Evolutionary conservation across 2,888 invertebrate species (phyloP).

Genomic region (Lepas anatifera): DNA sequence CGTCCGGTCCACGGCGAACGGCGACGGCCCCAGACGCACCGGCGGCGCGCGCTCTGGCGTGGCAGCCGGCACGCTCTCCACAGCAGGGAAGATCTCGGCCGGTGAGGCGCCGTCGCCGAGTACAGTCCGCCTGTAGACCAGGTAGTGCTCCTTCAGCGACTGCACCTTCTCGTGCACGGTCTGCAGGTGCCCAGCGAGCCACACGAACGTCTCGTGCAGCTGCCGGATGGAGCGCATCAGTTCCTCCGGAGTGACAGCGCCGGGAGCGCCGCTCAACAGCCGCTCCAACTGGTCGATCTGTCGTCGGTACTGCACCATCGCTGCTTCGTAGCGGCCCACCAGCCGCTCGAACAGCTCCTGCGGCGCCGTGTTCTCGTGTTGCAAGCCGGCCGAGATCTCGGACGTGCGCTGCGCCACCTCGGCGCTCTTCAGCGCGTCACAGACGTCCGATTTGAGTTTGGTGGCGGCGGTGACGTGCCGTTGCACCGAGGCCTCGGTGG

Average conservation of each 20-base stretch:
- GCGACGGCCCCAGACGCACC: background rate
- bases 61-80: background rate
- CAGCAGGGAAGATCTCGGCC: slow-evolving; percentile 55
- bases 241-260: slow-evolving; percentile 37
- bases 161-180: slow-evolving; percentile 61
- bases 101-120: slow-evolving; percentile 65
- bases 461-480: slow-evolving; percentile 47
- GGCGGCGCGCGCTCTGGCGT: background rate
- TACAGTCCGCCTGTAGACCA: slow-evolving; percentile 64
- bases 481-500: slow-evolving; percentile 49
- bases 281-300: slow-evolving; percentile 26
- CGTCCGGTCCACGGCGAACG: background rate
- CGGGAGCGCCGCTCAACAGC: background rate
- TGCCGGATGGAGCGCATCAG: slow-evolving; percentile 62
- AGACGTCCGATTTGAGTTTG: slow-evolving; percentile 54
- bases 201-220: slow-evolving; percentile 73
- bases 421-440: slow-evolving; percentile 48
- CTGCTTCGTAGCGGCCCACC: slow-evolving; percentile 54
- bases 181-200: slow-evolving; percentile 73
- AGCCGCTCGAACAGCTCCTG: slow-evolving; percentile 55
- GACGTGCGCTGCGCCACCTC: slow-evolving; percentile 68
- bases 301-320: slow-evolving; percentile 43
- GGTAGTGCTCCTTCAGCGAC: slow-evolving; percentile 67
- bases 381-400: slow-evolving; percentile 58
- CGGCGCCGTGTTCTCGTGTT: slow-evolving; percentile 61